Base-by-base conservation (phyloP, 2,888 invertebrate species). In the Patella caerulea region DNA sequence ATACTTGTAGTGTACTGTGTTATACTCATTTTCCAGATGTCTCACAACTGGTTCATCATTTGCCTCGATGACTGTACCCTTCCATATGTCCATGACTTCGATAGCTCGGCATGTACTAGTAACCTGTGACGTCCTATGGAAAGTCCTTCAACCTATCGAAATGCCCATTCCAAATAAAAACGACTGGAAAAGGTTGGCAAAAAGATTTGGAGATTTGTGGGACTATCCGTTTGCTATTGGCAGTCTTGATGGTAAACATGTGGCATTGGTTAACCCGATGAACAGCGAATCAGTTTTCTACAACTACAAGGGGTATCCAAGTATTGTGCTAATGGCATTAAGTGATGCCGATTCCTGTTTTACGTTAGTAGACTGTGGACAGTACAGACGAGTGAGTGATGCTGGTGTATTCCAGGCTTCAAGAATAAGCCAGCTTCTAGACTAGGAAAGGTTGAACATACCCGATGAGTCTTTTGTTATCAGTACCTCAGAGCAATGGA, bases 201-300 rank as follows among this genome's bases (percentile, higher is more conserved):
- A 77, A 77, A 54, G 77, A 65, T 77, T 73, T 73, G 77, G 77
- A 65, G 69, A 73, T 65, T 73, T 73, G 65, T 77, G 77, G 77
- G 77, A 73, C 59, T 77, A 77, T 72, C 77, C 77, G n/a, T 77
- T 77, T 73, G 73, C 77, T 53, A 73, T 77, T 77, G 77, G 77
- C 24, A n/a, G 45, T 45, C 65, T 69, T 59, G 73, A 77, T 77
- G 77, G 73, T 24, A 73, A 77, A 69, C 73, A 73, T 59, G 73
- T 73, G 59, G 59, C 59, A 59, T 59, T 59, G 17, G 14, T 59
- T 59, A 59, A 59, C 59, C 59, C 59, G 59, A 59, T 59, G 59
- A 59, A 59, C 59, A 1, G 11, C 59, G 59, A 77, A 73, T 59
- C 56, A 73, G 2, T 29, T 29, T 29, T 29, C 29, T 29, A 29